phyloP scores from a whole-genome alignment of 2,888 invertebrate species.

The Hipparchia semele region DNA sequence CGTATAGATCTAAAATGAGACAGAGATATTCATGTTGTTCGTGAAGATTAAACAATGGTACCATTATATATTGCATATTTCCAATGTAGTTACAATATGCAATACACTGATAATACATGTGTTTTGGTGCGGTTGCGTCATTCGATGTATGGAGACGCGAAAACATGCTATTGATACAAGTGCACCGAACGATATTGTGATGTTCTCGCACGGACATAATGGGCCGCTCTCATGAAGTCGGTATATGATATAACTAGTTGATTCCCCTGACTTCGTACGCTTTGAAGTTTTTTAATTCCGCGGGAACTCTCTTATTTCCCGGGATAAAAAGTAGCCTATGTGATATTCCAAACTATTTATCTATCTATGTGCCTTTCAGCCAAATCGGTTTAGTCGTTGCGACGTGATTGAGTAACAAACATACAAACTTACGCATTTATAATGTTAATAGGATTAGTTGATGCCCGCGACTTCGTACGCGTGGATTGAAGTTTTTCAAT shows the following conservation, averaged over 20 bases:
- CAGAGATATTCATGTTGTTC: conserved; percentile 46
- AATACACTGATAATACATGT: conserved; percentile 16
- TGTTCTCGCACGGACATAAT: conserved; percentile 49
- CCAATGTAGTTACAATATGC: conserved; percentile 20
- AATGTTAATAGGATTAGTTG: too few species aligned
- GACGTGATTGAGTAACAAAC: too few species aligned
- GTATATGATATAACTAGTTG: background rate
- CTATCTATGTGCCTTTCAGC: too few species aligned
- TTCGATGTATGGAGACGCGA: conserved; percentile 64
- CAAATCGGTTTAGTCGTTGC: too few species aligned
- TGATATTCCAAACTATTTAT: too few species aligned
- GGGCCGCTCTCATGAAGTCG: background rate
- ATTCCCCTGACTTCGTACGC: too few species aligned
- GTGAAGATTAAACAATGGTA: conserved; percentile 55
- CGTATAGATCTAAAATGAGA: conserved; percentile 34
- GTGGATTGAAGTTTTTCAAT: too few species aligned
- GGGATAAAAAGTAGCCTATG: too few species aligned
- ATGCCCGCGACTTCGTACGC: too few species aligned
- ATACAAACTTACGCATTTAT: too few species aligned
- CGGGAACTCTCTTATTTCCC: too few species aligned
- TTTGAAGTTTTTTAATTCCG: too few species aligned
- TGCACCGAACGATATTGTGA: conserved; percentile 62
- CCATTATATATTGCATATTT: conserved; percentile 55
- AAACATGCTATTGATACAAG: conserved; percentile 78
- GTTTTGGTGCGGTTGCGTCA: conserved; percentile 60